A percentile compares a stretch with the other conserved stretches of the same genome.
These are phyloP conservation scores for Suricata suricatta DNA, from an alignment of 2,113 vertebrate species.

Conservation along the genomic window DNA sequence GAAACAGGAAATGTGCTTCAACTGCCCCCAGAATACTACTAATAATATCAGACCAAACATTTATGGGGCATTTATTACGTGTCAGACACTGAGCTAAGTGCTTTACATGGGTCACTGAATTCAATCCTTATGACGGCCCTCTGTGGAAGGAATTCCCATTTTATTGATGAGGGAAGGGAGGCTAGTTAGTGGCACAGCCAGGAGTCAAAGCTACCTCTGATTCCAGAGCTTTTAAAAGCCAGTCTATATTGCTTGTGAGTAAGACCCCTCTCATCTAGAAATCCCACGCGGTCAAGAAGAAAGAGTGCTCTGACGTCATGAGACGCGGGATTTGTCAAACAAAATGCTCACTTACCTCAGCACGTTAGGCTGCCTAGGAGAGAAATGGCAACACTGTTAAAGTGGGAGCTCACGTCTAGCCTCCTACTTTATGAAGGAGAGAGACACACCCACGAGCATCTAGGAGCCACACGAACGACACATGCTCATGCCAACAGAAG, in stretches of 20 bases:
- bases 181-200: not conserved
- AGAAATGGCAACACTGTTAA: not conserved
- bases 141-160: not conserved
- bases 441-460: not conserved
- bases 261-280: not conserved
- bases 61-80: slow-evolving; percentile 3
- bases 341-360: not conserved
- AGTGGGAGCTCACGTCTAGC: not conserved
- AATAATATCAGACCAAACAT: not conserved
- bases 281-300: not conserved
- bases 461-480: too few relatives aligned
- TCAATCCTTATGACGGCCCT: not conserved
- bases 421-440: not conserved
- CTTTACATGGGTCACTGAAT: not conserved
- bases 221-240: not conserved
- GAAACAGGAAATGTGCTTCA: not conserved
- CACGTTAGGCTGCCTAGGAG: not conserved
- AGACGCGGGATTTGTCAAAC: not conserved
- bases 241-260: rapidly evolving
- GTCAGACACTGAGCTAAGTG: slow-evolving; percentile 7
- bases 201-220: not conserved
- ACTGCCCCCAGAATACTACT: not conserved
- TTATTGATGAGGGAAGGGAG: not conserved
- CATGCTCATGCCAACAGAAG: not conserved
- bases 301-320: not conserved